These are phyloP conservation scores for Halcyon badia DNA, from an alignment of 2,797 vertebrate genomes.

Conservation along the genomic window DNA sequence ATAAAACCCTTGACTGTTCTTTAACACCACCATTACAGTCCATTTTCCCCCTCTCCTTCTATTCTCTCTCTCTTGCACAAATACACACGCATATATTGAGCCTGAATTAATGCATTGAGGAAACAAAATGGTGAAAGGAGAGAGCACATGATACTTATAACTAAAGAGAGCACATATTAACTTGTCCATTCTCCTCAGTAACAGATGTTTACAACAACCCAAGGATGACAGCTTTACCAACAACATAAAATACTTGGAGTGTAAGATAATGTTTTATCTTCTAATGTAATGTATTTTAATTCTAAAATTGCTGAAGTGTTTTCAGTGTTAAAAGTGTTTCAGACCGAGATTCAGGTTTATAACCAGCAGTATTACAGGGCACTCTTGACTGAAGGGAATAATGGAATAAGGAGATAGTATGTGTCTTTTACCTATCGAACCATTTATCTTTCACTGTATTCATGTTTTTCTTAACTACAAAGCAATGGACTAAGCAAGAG, in stretches of 20 bases:
- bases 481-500: background rate
- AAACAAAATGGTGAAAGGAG: background rate
- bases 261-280: constrained; percentile 13
- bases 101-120: background rate
- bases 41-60: background rate
- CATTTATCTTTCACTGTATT: background rate
- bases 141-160: background rate
- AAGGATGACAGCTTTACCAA: background rate
- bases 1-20: background rate
- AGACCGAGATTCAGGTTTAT: background rate
- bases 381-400: background rate
- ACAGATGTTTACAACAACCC: background rate
- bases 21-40: background rate
- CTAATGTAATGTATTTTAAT: constrained; percentile 1
- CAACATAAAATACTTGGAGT: background rate
- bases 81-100: accelerated
- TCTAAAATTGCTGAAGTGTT: background rate
- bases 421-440: background rate
- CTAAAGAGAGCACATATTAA: background rate
- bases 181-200: background rate
- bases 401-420: background rate
- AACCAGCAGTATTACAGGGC: background rate
- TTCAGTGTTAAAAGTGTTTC: background rate
- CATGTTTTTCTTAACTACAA: background rate
- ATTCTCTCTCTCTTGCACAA: background rate